Conservation (phyloP, 1,140 invertebrate species). For the Arion vulgaris region DNA sequence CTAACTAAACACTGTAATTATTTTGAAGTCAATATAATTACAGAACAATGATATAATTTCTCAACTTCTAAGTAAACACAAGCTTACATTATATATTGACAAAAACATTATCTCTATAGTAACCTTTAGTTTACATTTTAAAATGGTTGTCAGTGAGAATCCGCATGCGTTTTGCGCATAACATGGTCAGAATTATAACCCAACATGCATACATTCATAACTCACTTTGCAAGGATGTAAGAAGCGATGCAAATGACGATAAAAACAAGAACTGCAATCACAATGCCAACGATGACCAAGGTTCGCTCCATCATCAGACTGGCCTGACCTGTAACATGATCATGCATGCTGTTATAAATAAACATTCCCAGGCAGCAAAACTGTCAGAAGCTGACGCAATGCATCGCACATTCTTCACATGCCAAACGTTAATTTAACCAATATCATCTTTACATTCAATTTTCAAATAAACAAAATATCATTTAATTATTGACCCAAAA, state of each 20-base stretch:
- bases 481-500: too few species aligned
- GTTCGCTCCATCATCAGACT: conserved; percentile 41
- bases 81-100: too few species aligned
- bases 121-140: too few species aligned
- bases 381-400: not conserved
- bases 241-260: conserved; percentile 49
- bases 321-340: conserved; percentile 41
- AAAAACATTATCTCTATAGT: too few species aligned
- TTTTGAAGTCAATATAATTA: too few species aligned
- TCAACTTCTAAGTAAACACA: too few species aligned
- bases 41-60: too few species aligned
- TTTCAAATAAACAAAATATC: too few species aligned
- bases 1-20: too few species aligned
- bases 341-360: not conserved
- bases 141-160: too few species aligned
- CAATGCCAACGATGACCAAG: conserved; percentile 48
- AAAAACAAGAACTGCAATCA: conserved; percentile 47
- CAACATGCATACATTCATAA: not conserved
- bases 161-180: not conserved
- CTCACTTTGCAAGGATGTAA: conserved; percentile 50
- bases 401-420: not conserved
- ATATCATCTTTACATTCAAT: too few species aligned
- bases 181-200: not conserved
- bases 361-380: not conserved
- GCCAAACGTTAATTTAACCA: not conserved